Conservation (phyloP, 2,113 vertebrate species). For the Pluvialis apricaria region DNA sequence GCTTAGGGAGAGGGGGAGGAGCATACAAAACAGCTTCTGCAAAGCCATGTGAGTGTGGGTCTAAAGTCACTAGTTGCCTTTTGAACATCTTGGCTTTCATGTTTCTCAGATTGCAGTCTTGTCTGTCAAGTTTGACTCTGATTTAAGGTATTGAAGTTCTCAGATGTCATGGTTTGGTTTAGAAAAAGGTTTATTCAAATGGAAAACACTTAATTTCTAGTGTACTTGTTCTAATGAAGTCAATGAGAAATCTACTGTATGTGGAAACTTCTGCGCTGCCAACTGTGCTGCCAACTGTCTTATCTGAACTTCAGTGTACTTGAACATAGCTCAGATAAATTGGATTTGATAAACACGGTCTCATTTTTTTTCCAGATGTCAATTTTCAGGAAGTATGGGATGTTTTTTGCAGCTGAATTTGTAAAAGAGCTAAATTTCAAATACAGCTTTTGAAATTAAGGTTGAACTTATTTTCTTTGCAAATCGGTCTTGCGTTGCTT, state of each 20-base stretch:
- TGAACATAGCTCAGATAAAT: slow-evolving; percentile 15
- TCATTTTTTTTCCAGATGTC: background rate
- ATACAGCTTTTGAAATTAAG: background rate
- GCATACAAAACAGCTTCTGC: background rate
- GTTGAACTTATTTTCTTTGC: background rate
- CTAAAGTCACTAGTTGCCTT: background rate
- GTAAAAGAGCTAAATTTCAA: slow-evolving; percentile 13
- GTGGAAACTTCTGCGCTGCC: background rate
- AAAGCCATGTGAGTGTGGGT: background rate
- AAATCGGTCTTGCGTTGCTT: background rate
- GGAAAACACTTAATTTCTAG: slow-evolving; percentile 25
- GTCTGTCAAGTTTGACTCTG: background rate
- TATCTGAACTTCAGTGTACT: background rate
- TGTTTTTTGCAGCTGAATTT: slow-evolving; percentile 4
- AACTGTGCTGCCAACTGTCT: background rate
- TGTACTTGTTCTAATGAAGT: slow-evolving; percentile 41
- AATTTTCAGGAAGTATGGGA: background rate
- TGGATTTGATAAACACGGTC: background rate
- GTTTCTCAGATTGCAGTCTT: background rate
- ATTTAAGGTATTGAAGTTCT: background rate
- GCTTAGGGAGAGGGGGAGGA: background rate
- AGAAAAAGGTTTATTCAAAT: slow-evolving; percentile 6
- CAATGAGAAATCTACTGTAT: background rate
- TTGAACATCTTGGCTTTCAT: background rate
- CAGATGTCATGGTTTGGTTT: background rate